Base-by-base conservation (phyloP, 2,888 invertebrate genomes). In the Lottia scabra region DNA sequence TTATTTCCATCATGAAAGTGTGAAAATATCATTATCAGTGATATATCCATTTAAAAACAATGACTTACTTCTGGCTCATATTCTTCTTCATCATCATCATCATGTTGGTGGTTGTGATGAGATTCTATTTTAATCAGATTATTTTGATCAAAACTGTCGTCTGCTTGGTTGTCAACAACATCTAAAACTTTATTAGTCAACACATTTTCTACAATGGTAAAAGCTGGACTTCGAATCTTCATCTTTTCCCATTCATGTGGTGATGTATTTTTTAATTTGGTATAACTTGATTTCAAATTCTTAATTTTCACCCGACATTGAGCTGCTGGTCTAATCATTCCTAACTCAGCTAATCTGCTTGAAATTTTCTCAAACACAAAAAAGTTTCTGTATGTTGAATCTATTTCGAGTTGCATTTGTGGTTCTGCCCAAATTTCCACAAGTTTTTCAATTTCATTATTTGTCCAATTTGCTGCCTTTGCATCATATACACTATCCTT, bases 281-380 rank as follows among this genome's bases (percentile, higher is more conserved):
- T 56, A 56, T 56, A 56, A 56, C 3, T 56, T 19, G 56, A 56
- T 23, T 56, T 56, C 56, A 56, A 56, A 13, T 56, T 56, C 56
- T 56, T 56, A 23, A 56, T 56, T 56, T 56, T 56, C 23, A 56
- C 56, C 23, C 56, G 23, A 56, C 56, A 56, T 23, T 56, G 56
- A 23, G 56, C 12, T 15, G 56, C 56, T 10, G 23, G 10, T 19
- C 56, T 19, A 23, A 15, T 19, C 23, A 56, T 23, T 10, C 23
- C 23, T 10, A 23, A 56, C 10, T 23, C 19, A 23, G 23, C 19
- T 23, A 56, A 23, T 19, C 19, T 56, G 19, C 23, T 56, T 56
- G 56, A 56, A 56, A 56, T 56, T 56, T 56, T 56, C 13, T 23
- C 56, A 56, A 56, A 56, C 13, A 56, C 56, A 56, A 56, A 56